These are phyloP conservation scores for Phenganax marumi DNA, from an alignment of 92 coral and sea anemone species.

Conservation along the genomic window DNA sequence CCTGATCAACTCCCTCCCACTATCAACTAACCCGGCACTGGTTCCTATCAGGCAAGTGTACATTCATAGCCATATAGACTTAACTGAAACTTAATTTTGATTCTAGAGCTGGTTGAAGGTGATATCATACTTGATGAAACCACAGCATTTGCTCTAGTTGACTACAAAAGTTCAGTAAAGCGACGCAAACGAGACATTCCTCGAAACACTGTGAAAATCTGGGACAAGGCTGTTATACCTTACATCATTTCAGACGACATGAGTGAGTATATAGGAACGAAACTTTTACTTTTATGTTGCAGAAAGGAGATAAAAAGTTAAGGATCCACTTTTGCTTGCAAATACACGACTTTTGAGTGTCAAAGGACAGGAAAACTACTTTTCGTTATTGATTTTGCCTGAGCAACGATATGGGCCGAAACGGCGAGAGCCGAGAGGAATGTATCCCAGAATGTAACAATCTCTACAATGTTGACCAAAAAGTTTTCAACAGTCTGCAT, in stretches of 20 bases:
- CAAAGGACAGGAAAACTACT: neutral
- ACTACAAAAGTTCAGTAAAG: neutral
- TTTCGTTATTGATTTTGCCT: neutral
- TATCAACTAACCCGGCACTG: too few species aligned
- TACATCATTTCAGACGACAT: slow-evolving; percentile 35
- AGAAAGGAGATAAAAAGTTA: neutral
- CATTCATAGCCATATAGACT: neutral
- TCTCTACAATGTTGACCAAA: neutral
- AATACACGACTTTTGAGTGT: neutral
- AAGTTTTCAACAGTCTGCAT: too few species aligned
- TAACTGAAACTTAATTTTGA: neutral
- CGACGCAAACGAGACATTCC: slow-evolving; percentile 15
- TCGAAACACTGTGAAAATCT: slow-evolving; percentile 15
- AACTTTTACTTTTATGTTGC: neutral
- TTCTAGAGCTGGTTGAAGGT: slow-evolving; percentile 28
- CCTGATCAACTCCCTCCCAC: too few species aligned
- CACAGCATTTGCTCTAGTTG: slow-evolving; percentile 23
- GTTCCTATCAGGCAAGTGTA: too few species aligned
- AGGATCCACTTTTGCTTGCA: neutral
- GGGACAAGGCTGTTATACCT: slow-evolving; percentile 23
- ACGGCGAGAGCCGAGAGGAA: too few species aligned
- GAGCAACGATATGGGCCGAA: neutral
- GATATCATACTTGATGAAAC: slow-evolving; percentile 39
- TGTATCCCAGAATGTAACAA: neutral
- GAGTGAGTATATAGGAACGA: slow-evolving; percentile 5